These are phyloP conservation scores for Charina bottae DNA, from an alignment of 2,113 vertebrate genomes.

Conservation along the genomic window DNA sequence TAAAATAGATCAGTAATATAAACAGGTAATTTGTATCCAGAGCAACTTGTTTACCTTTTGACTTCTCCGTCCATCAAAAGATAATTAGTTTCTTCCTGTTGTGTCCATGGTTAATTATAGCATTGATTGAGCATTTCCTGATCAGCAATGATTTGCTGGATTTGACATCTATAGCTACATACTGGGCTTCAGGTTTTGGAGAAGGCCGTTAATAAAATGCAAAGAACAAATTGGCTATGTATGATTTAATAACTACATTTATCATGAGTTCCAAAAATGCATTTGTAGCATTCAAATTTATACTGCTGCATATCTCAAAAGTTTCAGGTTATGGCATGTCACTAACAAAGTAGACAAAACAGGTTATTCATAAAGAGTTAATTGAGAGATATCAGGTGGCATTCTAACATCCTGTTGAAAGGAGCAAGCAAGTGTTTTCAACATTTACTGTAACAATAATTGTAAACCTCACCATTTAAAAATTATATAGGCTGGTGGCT, in stretches of 20 bases:
- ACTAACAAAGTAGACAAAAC: background rate
- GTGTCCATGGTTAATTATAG: slow-evolving; percentile 24
- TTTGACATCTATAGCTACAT: slow-evolving; percentile 11
- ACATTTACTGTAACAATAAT: background rate
- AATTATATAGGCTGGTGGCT: background rate
- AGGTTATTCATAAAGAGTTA: background rate
- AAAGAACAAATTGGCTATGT: background rate
- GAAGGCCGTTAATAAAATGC: slow-evolving; percentile 10
- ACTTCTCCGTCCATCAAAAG: slow-evolving; percentile 32
- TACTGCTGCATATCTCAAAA: background rate
- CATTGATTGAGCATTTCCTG: slow-evolving; percentile 11
- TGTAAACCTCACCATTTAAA: background rate
- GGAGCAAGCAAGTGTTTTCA: background rate
- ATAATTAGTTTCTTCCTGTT: slow-evolving; percentile 34
- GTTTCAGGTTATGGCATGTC: background rate
- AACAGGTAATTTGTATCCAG: slow-evolving; percentile 10
- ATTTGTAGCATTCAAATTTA: background rate
- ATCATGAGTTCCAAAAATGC: background rate
- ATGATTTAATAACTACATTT: slow-evolving; percentile 20
- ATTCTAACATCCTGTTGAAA: background rate
- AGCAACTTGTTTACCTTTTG: slow-evolving; percentile 34
- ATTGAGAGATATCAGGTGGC: background rate
- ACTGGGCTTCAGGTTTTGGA: background rate
- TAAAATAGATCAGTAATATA: slow-evolving; percentile 4
- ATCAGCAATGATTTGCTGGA: slow-evolving; percentile 1